Conservation (phyloP, 2,797 vertebrate genomes). For the Botia kubotai region DNA sequence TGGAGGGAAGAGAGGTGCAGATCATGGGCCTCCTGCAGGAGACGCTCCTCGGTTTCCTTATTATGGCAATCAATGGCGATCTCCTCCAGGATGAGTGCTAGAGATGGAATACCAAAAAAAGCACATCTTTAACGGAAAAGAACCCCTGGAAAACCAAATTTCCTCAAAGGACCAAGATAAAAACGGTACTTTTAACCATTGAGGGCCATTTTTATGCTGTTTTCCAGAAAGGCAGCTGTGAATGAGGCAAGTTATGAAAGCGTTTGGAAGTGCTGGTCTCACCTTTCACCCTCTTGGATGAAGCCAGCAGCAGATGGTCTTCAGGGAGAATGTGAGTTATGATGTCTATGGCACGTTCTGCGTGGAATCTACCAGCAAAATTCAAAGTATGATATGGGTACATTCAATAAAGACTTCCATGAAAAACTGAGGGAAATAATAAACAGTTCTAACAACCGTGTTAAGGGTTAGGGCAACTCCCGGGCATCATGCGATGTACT, state of each 20-base stretch:
- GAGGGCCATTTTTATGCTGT: neutral
- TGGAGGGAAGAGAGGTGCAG: constrained; percentile 97
- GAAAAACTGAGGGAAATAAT: constrained; percentile 33
- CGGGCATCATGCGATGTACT: constrained; percentile 22
- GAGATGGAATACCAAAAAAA: constrained; percentile 22
- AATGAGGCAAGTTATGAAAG: constrained; percentile 42
- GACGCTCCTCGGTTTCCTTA: constrained; percentile 96
- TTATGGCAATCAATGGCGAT: constrained; percentile 99
- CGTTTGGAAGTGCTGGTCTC: constrained; percentile 37
- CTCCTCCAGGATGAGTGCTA: constrained; percentile 97
- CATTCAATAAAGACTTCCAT: constrained; percentile 54
- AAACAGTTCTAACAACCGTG: constrained; percentile 30
- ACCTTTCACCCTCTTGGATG: constrained; percentile 99
- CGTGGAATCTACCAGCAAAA: constrained; percentile 88
- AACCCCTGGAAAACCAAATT: neutral
- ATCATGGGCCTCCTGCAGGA: constrained; percentile 97
- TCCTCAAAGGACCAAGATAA: neutral
- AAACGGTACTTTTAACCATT: neutral
- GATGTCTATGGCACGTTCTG: constrained; percentile 99
- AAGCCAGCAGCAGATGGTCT: constrained; percentile 97
- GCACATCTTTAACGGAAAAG: neutral
- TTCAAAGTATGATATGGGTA: constrained; percentile 60
- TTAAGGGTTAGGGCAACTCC: constrained; percentile 49
- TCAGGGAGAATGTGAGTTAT: constrained; percentile 99
- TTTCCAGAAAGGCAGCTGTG: constrained; percentile 9